Base-by-base conservation (phyloP, 1,140 invertebrate species). In the Drosophila pachea region DNA sequence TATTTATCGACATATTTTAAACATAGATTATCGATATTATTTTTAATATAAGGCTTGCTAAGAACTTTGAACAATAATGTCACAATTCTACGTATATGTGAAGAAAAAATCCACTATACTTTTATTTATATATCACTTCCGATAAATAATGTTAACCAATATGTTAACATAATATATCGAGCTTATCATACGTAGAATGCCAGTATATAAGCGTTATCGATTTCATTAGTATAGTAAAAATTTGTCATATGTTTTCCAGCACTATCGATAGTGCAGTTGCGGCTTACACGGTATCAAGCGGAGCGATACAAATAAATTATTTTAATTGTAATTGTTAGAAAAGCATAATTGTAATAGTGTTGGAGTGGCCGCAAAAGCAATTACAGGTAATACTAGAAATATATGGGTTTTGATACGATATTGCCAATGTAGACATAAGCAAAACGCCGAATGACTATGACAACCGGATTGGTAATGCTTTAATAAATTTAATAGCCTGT, bases 251-350 rank as follows among this genome's bases (percentile, higher is more conserved):
- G 35, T 12, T 33, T 65, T 22, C 7, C 47, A 5, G 29, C 53
- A 22, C 29, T 64, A 66, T 59, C 53, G 53, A 59, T 66, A 66
- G 62, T 58, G 42, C 35, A 40, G 36, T 33, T 54, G 40, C 43
- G 53, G 63, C 63, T 59, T 54, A 53, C 68, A 58, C 45, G 12
- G 54, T 43, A 31, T 32, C 35, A 49, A 36, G 61, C 67, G 67
- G 61, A 49, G 56, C 63, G 48, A 71, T 43, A 68, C 60, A 71
- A 71, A 60, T 71, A 67, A 71, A 67, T 67, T 60, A 43, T 35
- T 54, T 60, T 16, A 33, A 42, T 33, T 53, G 14, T 32, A 42
- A 40, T 16, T 16, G n/a, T 42, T 29, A 48, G 29, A n/a, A 32
- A 67, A 67, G 31, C 35, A 67, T 54, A 71, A 32, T 50, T 65